Evolutionary conservation across 2,113 vertebrate genomes (phyloP), one percentile per base, ranked within the genome.

Genomic region (Shinisaurus crocodilurus): DNA sequence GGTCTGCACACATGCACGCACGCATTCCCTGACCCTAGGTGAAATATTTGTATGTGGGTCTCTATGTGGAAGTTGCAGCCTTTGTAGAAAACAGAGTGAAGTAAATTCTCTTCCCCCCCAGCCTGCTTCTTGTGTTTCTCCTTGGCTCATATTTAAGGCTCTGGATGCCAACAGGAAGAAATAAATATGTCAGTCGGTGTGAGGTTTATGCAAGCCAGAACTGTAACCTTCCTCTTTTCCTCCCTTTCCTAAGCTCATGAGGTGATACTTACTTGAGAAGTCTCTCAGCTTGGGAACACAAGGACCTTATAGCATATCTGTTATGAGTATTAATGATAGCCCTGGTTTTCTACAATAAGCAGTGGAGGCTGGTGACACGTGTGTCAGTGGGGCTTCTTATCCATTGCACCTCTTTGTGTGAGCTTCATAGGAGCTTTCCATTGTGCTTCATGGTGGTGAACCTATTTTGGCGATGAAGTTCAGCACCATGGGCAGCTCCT

Each of bases 171-270:
- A 87, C 79, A 82, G 80, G 83, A 90, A 91, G 85, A 90, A 88
- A 96, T 91, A 96, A 95, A 89, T 88, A 89, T 23, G 89, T 92
- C 69, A 88, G 86, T 80, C 48, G n/a, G 50, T 60, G 86, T 88
- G 72, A 70, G 43, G 50, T 32, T 83, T 86, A 80, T 57, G 86
- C 67, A 50, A 83, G 93, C 57, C 70, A 82, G 91, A 84, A 54
- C 34, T 48, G 27, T 69, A 82, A 70, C 85, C 82, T 94, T 92
- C 63, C 63, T 45, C 27, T 77, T 83, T 94, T 91, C 67, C 57
- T 89, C 57, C 92, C 85, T 85, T 82, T 67, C 85, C 63, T 34
- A 82, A 93, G 63, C 87, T 93, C 74, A 50, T 89, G 76, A 57
- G 86, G 20, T 6, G 57, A 75, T 57, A 88, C 67, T 90, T 43